Evolutionary conservation across 2,888 invertebrate genomes (phyloP).

Genomic region (Podabrus alpinus): DNA sequence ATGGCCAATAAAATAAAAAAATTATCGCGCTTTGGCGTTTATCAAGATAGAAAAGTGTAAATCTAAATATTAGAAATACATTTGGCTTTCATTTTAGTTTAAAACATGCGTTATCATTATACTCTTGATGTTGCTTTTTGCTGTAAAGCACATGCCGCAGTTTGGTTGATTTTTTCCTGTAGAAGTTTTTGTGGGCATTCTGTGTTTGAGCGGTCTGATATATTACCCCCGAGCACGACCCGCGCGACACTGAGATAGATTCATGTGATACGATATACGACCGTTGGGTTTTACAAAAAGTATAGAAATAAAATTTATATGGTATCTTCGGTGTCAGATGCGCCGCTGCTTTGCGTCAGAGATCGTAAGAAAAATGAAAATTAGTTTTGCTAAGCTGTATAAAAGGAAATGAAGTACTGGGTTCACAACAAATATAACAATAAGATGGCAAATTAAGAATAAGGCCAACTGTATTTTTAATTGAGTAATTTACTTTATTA

Average conservation of each 20-base stretch:
- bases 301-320: slow-evolving; percentile 42
- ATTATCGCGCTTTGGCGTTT: neutral
- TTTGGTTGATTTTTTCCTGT: slow-evolving; percentile 37
- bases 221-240: slow-evolving; percentile 46
- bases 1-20: neutral
- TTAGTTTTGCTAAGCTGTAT: slow-evolving; percentile 10
- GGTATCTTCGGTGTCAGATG: slow-evolving; percentile 35
- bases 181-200: slow-evolving; percentile 45
- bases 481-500: slow-evolving; percentile 12
- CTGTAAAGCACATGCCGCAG: slow-evolving; percentile 19
- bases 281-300: slow-evolving; percentile 41
- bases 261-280: slow-evolving; percentile 50
- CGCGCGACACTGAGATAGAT: slow-evolving; percentile 50
- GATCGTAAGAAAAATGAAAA: slow-evolving; percentile 22
- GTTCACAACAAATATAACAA: slow-evolving; percentile 6
- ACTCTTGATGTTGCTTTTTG: slow-evolving; percentile 23
- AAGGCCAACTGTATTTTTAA: slow-evolving; percentile 10
- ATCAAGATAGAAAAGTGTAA: neutral
- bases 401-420: neutral
- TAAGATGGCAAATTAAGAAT: slow-evolving; percentile 12
- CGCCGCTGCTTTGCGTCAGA: slow-evolving; percentile 16
- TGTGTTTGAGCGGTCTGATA: slow-evolving; percentile 50
- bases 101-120: slow-evolving; percentile 12
- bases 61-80: neutral
- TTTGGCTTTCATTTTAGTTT: neutral